phyloP scores from a whole-genome alignment of 2,797 vertebrate species.

The Sebastes cheni region DNA sequence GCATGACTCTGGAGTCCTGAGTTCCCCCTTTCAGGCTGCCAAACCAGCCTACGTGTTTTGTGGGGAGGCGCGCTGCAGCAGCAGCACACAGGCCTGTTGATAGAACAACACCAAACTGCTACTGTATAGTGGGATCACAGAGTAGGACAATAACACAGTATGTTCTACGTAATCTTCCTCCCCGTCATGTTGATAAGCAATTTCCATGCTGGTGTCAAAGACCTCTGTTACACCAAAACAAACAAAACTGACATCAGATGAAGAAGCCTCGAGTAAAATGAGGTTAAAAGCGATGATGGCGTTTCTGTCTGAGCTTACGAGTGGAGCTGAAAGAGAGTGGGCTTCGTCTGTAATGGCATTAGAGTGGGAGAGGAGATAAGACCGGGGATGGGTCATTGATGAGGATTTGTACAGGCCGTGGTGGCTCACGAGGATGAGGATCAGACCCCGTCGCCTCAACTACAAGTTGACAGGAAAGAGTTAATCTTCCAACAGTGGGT shows the following conservation, averaged over 20 bases:
- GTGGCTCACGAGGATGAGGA: slow-evolving; percentile 17
- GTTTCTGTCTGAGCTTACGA: slow-evolving; percentile 3
- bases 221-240: not conserved
- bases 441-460: not conserved
- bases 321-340: slow-evolving; percentile 2
- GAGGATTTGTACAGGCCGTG: slow-evolving; percentile 29
- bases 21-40: slow-evolving; percentile 62
- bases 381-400: slow-evolving; percentile 27
- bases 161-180: not conserved
- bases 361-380: slow-evolving; percentile 18
- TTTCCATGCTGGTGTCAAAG: not conserved
- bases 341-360: slow-evolving; percentile 28
- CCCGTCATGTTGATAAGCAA: not conserved
- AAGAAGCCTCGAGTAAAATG: not conserved
- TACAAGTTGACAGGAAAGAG: not conserved
- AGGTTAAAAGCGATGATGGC: not conserved
- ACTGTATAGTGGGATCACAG: not conserved
- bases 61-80: slow-evolving; percentile 31
- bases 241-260: not conserved
- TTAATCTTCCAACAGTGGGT: not conserved
- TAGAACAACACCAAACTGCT: slow-evolving; percentile 32
- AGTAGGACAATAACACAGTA: not conserved
- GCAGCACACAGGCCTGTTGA: slow-evolving; percentile 31
- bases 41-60: slow-evolving; percentile 63
- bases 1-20: slow-evolving; percentile 61